These are phyloP conservation scores for Parotocinclus haroldoi DNA, from an alignment of 2,797 vertebrate genomes.

Conservation along the genomic window DNA sequence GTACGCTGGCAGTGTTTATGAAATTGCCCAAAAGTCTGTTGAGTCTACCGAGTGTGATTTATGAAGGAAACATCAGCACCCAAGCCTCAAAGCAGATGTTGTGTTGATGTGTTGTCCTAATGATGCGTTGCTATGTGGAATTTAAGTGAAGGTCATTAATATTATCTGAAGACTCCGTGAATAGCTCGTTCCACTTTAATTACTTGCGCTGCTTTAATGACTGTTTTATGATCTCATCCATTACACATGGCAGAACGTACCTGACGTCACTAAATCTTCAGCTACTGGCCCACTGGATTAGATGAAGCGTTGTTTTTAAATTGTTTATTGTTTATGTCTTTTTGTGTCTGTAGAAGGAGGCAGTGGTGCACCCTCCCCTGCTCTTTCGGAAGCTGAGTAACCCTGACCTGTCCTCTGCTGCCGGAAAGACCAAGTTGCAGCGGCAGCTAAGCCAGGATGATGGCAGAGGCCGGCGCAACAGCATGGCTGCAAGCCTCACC, in stretches of 20 bases:
- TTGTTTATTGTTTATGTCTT: constrained; percentile 1
- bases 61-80: neutral
- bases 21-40: neutral
- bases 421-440: constrained; percentile 86
- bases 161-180: no score
- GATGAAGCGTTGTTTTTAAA: neutral
- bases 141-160: no score
- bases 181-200: no score
- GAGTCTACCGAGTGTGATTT: neutral
- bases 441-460: constrained; percentile 95
- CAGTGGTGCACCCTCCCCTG: constrained; percentile 76
- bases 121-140: no score
- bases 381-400: constrained; percentile 94
- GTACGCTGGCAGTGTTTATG: constrained; percentile 1
- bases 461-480: constrained; percentile 81
- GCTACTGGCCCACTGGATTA: neutral
- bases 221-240: no score
- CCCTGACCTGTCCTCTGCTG: constrained; percentile 87
- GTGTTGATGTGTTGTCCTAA: no score
- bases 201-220: no score
- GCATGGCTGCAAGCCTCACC: constrained; percentile 81
- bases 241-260: no score
- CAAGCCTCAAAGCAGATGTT: no score
- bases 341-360: constrained; percentile 70
- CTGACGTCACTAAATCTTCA: neutral